A percentile compares a stretch with the other conserved stretches of the same genome.
These are phyloP conservation scores for Varecia variegata DNA, from an alignment of 2,797 vertebrate species.

Conservation along the genomic window DNA sequence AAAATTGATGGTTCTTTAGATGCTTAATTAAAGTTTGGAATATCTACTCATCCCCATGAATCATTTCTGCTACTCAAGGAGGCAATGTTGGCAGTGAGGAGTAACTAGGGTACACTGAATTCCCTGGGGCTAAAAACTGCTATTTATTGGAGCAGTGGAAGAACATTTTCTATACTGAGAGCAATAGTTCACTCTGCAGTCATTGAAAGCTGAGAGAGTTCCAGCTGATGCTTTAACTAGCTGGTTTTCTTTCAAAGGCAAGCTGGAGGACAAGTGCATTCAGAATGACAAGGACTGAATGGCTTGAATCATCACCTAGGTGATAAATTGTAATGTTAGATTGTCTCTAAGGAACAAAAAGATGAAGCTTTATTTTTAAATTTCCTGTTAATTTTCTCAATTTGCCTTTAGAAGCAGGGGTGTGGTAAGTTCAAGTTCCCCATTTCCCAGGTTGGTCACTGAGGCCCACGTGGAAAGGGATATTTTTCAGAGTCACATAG, in stretches of 20 bases:
- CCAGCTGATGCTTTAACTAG: conserved; percentile 11
- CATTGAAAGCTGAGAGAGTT: not conserved
- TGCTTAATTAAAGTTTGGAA: conserved; percentile 60
- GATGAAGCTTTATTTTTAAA: not conserved
- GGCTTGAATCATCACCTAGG: conserved; percentile 46
- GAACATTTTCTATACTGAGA: conserved; percentile 53
- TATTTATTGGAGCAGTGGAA: conserved; percentile 50
- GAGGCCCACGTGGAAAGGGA: not conserved
- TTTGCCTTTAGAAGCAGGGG: not conserved
- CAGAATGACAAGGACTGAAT: not conserved
- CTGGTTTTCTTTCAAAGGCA: conserved; percentile 52
- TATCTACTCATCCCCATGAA: conserved; percentile 38
- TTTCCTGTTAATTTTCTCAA: not conserved
- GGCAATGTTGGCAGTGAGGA: not conserved
- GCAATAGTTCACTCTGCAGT: conserved; percentile 55
- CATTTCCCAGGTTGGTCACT: conserved; percentile 39
- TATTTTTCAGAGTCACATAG: not conserved
- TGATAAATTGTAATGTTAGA: not conserved
- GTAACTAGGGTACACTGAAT: conserved; percentile 19
- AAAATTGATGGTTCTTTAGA: not conserved
- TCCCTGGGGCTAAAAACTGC: conserved; percentile 37
- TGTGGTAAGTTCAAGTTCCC: not conserved
- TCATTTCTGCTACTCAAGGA: conserved; percentile 36
- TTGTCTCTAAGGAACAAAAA: not conserved
- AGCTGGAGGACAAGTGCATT: conserved; percentile 5